Base-by-base conservation (phyloP, 2,888 invertebrate species). In the Athrips mouffetella region DNA sequence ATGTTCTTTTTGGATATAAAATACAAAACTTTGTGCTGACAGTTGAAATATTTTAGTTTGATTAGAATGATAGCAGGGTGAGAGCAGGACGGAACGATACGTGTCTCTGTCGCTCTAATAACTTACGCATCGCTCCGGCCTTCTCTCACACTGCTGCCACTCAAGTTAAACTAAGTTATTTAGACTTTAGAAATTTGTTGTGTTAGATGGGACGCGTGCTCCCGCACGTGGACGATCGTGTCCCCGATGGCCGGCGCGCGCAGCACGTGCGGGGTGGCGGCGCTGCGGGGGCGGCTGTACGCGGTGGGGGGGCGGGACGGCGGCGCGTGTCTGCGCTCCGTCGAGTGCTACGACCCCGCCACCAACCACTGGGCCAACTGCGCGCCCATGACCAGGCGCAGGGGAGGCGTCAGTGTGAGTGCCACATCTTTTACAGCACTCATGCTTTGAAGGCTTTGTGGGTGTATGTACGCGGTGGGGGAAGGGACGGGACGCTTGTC, bases 221-320 rank as follows among this genome's bases (percentile, higher is more conserved):
- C 96, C 1, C 91, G 95, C 50, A 92, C 94, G 52, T 98, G 98
- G 98, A 95, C 93, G 59, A 94, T 94, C 69, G 96, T 98, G 51
- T 93, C 96, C 3, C 93, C 96, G 1, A 97, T 98, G 97, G 92
- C 93, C 50, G 94, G 94, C 50, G 94, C 96, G 71, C 91, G 98
- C 44, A 95, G 94, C 61, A 97, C 97, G 13, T 96, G 96, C 53
- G 98, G 97, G 25, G 96, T 97, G 27, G 96, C 96, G 48, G 95
- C 96, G 40, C 90, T 98, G 42, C 93, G 94, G 62, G 94, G 89
- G 25, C 94, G 95, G 62, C 88, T 98, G 53, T 97, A 96, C 85
- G 97, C 96, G 2, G 96, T 96, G 37, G 98, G 98, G 33, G 98
- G 98, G 0, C 91, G 98, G 47, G 98, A 98, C 82, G 96, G 97